Percentiles rank a stretch among this genome's conserved stretches.
Conservation (phyloP, 2,888 invertebrate species). For the Coelogynopora nodosa region DNA sequence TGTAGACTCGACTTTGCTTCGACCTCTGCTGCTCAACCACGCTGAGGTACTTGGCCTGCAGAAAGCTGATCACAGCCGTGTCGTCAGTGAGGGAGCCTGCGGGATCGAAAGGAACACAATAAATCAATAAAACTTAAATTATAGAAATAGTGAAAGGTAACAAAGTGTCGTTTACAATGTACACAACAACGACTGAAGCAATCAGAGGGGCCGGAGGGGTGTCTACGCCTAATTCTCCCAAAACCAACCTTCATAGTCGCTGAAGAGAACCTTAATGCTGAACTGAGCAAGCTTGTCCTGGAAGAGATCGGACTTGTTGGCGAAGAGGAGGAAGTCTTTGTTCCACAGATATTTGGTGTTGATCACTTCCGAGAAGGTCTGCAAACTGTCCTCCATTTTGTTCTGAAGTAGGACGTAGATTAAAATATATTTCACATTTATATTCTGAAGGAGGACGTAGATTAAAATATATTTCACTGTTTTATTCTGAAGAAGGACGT, state of each 20-base stretch:
- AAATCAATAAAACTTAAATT: not conserved
- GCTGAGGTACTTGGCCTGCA: not conserved
- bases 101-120: too few species aligned
- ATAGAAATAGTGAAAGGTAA: too few species aligned
- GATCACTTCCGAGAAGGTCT: slow-evolving; percentile 50
- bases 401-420: too few species aligned
- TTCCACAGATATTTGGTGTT: slow-evolving; percentile 60
- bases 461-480: not conserved
- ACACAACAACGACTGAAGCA: too few species aligned
- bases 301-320: slow-evolving; percentile 60
- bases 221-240: too few species aligned
- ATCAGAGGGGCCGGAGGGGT: too few species aligned
- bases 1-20: slow-evolving; percentile 56
- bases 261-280: slow-evolving; percentile 56
- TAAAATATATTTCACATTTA: too few species aligned
- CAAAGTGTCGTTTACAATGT: too few species aligned
- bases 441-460: too few species aligned
- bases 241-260: slow-evolving; percentile 58
- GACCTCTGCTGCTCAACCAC: not conserved
- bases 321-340: slow-evolving; percentile 61
- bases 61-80: not conserved
- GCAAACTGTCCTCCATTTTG: slow-evolving; percentile 54
- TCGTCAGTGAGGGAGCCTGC: not conserved
- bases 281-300: slow-evolving; percentile 54
- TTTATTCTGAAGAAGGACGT: not conserved